Percentiles rank a stretch among this genome's conserved stretches.
Conservation (phyloP, 2,888 invertebrate species). For the Epirrhoe tristata region DNA sequence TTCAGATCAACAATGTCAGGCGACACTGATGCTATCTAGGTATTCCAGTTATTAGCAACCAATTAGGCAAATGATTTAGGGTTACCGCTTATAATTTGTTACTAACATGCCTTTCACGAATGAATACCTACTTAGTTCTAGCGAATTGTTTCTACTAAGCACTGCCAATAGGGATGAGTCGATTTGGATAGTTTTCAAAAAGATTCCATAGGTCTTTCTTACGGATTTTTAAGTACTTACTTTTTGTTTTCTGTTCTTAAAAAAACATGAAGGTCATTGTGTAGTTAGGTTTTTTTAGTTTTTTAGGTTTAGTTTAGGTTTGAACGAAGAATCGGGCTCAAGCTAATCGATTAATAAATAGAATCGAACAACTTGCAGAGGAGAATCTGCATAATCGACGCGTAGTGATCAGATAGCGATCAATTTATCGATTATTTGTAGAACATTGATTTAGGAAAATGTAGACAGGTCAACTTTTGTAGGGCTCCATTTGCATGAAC, state of each 20-base stretch:
- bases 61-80: constrained; percentile 75
- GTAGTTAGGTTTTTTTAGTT: too few species aligned
- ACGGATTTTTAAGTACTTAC: too few species aligned
- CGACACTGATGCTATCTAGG: constrained; percentile 69
- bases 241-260: too few species aligned
- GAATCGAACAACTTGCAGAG: constrained; percentile 80
- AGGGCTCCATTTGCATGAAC: neutral
- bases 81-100: constrained; percentile 43
- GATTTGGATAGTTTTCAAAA: too few species aligned
- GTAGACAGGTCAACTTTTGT: constrained; percentile 7
- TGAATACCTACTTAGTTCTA: constrained; percentile 12
- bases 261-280: too few species aligned
- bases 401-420: constrained; percentile 79
- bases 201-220: too few species aligned
- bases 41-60: constrained; percentile 66
- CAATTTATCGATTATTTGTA: constrained; percentile 66
- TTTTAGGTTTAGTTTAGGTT: too few species aligned
- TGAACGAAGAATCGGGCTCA: too few species aligned
- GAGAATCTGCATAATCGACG: constrained; percentile 82
- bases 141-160: constrained; percentile 16
- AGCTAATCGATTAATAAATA: constrained; percentile 74
- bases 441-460: constrained; percentile 20
- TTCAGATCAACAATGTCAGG: constrained; percentile 53
- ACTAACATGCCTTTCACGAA: neutral
- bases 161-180: too few species aligned